Evolutionary conservation across 2,888 invertebrate species (phyloP).

Genomic region (Proisotoma minuta): DNA sequence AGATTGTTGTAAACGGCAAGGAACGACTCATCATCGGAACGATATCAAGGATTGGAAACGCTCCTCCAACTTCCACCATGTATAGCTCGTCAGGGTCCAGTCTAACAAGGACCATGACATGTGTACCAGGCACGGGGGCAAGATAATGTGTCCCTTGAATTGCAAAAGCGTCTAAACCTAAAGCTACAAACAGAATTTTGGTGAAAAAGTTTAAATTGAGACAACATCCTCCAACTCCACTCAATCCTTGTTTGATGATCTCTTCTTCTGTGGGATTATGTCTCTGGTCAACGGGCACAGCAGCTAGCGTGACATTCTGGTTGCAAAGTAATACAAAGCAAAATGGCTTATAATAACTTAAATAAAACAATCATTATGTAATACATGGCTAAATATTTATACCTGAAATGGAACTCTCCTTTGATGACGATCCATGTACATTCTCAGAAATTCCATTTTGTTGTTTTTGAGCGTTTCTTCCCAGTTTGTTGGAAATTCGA

Average conservation of each 20-base stretch:
- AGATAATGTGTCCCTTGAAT: slow-evolving; percentile 24
- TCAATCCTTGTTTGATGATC: slow-evolving; percentile 9
- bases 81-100: slow-evolving; percentile 9
- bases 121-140: slow-evolving; percentile 18
- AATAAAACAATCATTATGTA: neutral
- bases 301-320: slow-evolving; percentile 24
- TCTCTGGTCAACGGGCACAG: slow-evolving; percentile 13
- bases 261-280: slow-evolving; percentile 20
- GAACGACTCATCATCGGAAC: slow-evolving; percentile 24
- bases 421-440: slow-evolving; percentile 20
- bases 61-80: slow-evolving; percentile 25
- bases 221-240: slow-evolving; percentile 27
- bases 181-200: slow-evolving; percentile 20
- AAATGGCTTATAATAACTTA: too few relatives aligned
- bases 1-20: slow-evolving; percentile 20
- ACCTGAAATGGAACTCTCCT: slow-evolving; percentile 26
- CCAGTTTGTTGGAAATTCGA: slow-evolving; percentile 21
- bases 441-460: slow-evolving; percentile 19
- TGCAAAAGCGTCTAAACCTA: slow-evolving; percentile 22
- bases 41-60: slow-evolving; percentile 22
- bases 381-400: too few relatives aligned
- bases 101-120: slow-evolving; percentile 23
- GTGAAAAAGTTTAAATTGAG: slow-evolving; percentile 25
- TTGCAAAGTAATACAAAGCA: too few relatives aligned
- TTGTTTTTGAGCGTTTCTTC: slow-evolving; percentile 15